Evolutionary conservation across 2,113 vertebrate species (phyloP), one percentile per base, ranked within the genome.

Genomic region (Elephas maximus): DNA sequence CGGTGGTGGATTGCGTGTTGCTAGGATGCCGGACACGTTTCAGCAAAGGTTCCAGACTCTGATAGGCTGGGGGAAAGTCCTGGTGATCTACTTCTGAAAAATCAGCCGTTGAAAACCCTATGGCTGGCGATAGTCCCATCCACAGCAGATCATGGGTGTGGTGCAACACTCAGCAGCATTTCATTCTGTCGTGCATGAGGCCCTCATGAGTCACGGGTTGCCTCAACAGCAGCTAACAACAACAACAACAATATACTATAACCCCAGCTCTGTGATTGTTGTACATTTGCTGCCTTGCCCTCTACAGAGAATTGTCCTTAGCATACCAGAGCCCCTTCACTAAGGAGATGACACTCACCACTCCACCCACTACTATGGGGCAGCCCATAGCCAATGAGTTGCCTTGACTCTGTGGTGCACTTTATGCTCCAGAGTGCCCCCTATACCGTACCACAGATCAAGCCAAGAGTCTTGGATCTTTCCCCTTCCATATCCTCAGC

Each of bases 281-380:
- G 20, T 26, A 10, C 21, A 4, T 3, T 21, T 48, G 33, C 23
- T 80, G 9, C n/a, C 12, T 23, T 30, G 53, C 37, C 37, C 33
- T 53, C 51, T 76, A 63, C 28, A 88, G 53, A 62, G 24, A 78
- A 73, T 33, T 28, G 12, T 77, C 88, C 33, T 77, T 57, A 73
- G 67, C 21, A 85, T 53, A 78, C 8, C 51, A 65, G 15, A 92
- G 20, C 20, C 8, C 41, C 24, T 11, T 37, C 41, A 53, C 9
- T 45, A 30, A 94, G 53, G 21, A 92, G 63, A 45, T 69, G 23
- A 78, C 6, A 45, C 1, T 88, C 15, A 12, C 6, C 3, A 7
- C 3, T 20, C 2, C 2, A 10, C 33, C 7, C 9, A 0, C 0
- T 12, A 15, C 18, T 5, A 4, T 63, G 63, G 26, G 8, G 37